Percentiles rank a stretch among this genome's conserved stretches.
Evolutionary conservation across 1,140 invertebrate genomes (phyloP).

Genomic region (Drosophila pandora): DNA sequence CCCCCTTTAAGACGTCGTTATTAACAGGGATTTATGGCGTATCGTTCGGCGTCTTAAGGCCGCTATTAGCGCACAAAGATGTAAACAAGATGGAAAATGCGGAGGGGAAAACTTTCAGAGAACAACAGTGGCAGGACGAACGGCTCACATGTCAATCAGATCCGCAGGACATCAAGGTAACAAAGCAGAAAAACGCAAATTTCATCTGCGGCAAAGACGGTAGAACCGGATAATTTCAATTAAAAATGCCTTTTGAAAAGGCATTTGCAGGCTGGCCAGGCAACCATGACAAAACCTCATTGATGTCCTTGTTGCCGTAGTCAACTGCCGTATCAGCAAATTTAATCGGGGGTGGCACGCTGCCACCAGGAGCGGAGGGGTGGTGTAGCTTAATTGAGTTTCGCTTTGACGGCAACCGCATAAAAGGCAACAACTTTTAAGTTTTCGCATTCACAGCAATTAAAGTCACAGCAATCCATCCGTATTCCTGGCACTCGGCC

Average conservation of each 20-base stretch:
- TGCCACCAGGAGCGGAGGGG: background rate
- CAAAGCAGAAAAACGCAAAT: constrained; percentile 70
- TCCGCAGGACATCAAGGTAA: constrained; percentile 41
- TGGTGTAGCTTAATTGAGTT: constrained; percentile 76
- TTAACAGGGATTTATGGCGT: constrained; percentile 80
- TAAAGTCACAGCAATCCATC: constrained; percentile 53
- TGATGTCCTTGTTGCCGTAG: constrained; percentile 65
- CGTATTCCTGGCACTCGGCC: background rate
- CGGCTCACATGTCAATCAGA: constrained; percentile 45
- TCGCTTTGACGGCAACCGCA: constrained; percentile 81
- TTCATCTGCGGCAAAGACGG: constrained; percentile 47
- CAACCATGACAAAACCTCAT: constrained; percentile 68
- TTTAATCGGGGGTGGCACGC: constrained; percentile 54
- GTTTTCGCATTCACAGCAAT: constrained; percentile 76
- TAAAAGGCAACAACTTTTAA: constrained; percentile 80
- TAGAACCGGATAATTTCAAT: constrained; percentile 79
- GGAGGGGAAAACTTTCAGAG: background rate
- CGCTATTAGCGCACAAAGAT: constrained; percentile 70
- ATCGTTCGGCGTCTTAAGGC: constrained; percentile 67
- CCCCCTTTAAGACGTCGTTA: constrained; percentile 43
- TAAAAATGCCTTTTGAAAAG: constrained; percentile 77
- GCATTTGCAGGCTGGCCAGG: constrained; percentile 59
- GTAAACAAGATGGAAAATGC: constrained; percentile 59
- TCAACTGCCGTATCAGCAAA: constrained; percentile 73
- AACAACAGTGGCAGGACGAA: background rate